Evolutionary conservation across 2,797 vertebrate species (phyloP), one percentile per base, ranked within the genome.

Genomic region (Capromys pilorides): DNA sequence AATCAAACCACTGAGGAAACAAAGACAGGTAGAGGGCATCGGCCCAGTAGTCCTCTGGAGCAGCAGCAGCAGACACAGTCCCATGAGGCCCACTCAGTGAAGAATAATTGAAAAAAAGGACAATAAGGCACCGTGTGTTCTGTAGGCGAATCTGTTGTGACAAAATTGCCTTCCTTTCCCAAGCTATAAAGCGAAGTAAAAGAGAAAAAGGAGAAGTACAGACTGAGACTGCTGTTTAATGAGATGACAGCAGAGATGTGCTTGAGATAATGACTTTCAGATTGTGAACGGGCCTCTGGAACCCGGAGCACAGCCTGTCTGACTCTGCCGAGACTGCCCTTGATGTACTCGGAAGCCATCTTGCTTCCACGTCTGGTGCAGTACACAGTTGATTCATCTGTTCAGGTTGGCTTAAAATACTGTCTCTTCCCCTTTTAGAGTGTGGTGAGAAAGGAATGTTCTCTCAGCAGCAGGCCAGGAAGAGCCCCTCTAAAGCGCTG

Each of bases 1-100:
- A 80, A 92, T 94, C 86, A 86, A 91, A 81, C 41, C 85, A 80
- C 81, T 14, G 41, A 88, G 71, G 91, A 95, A 91, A 94, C 49
- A 73, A 36, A 5, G 67, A 62, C 91, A 86, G 94, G 91, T 57
- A 92, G 73, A 87, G 1, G 4, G 31, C 81, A 93, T 88, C 73
- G 75, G n/a, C 16, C 14, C 84, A 21, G 45, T 77, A 26, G 66
- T 89, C 36, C 39, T 64, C 84, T 66, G 93, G 88, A 91, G 39
- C 18, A 13, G 11, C 0, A 2, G 66, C 88, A 82, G 77, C 24
- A 8, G 91, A 54, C 36, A 77, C 36, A 7, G 93, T 73, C 51
- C 73, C 36, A 12, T 7, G 28, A 80, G 87, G n/a, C 87, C 61
- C 67, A 82, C 31, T 59, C 45, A 62, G 62, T 7, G 24, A 90